Evolutionary conservation across 2,113 vertebrate species (phyloP).

Genomic region (Engraulis encrasicolus): DNA sequence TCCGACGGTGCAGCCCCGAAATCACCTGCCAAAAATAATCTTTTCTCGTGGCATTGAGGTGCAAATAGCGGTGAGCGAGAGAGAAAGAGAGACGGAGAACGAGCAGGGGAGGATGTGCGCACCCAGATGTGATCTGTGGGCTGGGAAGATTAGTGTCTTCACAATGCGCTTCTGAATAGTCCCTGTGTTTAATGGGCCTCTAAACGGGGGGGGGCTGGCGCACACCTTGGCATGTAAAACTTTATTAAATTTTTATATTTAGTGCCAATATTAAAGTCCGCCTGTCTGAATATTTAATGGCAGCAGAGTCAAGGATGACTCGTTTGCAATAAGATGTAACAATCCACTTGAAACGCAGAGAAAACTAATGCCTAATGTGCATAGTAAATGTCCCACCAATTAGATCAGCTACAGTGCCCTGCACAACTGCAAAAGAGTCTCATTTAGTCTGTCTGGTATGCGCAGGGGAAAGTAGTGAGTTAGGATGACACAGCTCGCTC

Average conservation of each 20-base stretch:
- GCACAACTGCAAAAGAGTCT: not conserved
- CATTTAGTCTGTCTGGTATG: too few species aligned
- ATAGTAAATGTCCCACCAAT: not conserved
- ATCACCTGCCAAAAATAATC: conserved; percentile 17
- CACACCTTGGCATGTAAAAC: conserved; percentile 14
- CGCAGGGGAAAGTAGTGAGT: conserved; percentile 11
- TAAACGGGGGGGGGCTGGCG: not conserved
- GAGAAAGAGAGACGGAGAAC: too few species aligned
- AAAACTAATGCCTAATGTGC: not conserved
- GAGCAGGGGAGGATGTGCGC: not conserved
- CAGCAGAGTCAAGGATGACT: not conserved
- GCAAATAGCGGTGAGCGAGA: not conserved
- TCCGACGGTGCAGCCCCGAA: not conserved
- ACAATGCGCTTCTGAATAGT: not conserved
- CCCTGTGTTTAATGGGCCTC: not conserved
- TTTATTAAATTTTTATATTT: conserved; percentile 18
- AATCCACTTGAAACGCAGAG: not conserved
- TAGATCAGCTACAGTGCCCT: conserved; percentile 27
- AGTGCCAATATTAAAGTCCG: conserved; percentile 13
- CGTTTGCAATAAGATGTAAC: conserved; percentile 1
- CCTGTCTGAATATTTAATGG: conserved; percentile 2
- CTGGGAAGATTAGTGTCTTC: conserved; percentile 1
- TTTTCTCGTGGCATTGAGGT: conserved; percentile 18
- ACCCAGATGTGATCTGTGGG: not conserved
- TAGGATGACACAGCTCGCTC: conserved; percentile 29